Evolutionary conservation across 2,113 vertebrate species (phyloP).

Genomic region (Dryoscopus gambensis): DNA sequence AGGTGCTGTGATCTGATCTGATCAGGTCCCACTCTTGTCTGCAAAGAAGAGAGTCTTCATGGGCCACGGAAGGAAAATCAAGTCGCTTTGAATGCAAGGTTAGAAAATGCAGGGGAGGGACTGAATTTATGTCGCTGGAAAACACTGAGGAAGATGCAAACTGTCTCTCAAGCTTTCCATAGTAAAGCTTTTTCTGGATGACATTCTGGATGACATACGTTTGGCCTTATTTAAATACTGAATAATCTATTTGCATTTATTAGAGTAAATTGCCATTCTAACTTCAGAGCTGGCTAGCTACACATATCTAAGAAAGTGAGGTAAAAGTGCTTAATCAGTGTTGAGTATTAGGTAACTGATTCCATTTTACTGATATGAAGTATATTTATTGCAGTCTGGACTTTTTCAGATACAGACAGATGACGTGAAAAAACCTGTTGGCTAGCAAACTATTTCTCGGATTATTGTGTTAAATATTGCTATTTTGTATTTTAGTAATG

Average conservation of each 20-base stretch:
- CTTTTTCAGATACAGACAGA: not conserved
- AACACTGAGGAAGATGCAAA: not conserved
- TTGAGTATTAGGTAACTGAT: not conserved
- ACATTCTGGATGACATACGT: too few relatives aligned
- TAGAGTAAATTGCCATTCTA: not conserved
- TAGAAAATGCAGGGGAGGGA: not conserved
- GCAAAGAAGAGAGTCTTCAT: not conserved
- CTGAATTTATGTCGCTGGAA: not conserved
- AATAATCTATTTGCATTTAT: not conserved
- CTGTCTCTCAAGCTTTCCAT: not conserved
- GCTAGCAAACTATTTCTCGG: not conserved
- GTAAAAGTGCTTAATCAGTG: not conserved
- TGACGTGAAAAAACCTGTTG: not conserved
- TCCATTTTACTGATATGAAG: not conserved
- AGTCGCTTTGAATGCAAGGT: accelerated
- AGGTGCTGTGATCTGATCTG: not conserved
- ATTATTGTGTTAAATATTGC: not conserved
- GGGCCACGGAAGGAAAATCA: not conserved
- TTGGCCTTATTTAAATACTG: not conserved
- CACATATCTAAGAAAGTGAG: not conserved
- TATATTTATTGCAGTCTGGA: not conserved
- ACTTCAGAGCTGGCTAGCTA: not conserved
- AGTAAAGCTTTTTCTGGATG: not conserved
- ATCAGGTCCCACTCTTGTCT: accelerated
- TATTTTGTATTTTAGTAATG: not conserved